Base-by-base conservation (phyloP, 2,797 vertebrate species). In the Coreius guichenoti region DNA sequence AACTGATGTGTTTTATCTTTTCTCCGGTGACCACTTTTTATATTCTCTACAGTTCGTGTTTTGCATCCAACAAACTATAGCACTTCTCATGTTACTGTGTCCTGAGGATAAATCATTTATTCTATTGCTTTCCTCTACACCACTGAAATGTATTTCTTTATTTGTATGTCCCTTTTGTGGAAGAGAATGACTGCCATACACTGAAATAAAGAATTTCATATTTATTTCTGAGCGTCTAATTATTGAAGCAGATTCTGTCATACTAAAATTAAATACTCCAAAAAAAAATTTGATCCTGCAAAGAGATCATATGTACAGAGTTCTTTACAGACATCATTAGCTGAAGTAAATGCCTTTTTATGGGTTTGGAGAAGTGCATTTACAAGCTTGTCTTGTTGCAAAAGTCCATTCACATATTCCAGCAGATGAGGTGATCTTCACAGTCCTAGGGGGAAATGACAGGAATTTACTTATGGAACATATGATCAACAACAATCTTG, bases 271-370 rank as follows among this genome's bases (percentile, higher is more conserved):
- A 58, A 43, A 77, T 77, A 58, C 54, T n/a, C 75, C 13, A 39
- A 77, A 54, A 70, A 36, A 5, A 39, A 1, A n/a, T n/a, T 12
- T 54, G 9, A 54, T 76, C 13, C 21, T 5, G 36, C 36, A 4
- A 31, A 45, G n/a, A 45, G 36, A 43, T 43, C 56, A 45, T 39
- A 79, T 63, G n/a, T 63, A 63, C n/a, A 79, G 72, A 73, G 26
- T 49, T 63, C 29, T n/a, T 11, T 49, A 17, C 16, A 9, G 3
- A 49, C 81, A 82, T 26, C n/a, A 65, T 49, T 65, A 83, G 29
- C 58, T 45, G 8, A 47, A 29, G n/a, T 33, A 63, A 74, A 63
- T 9, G 8, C 39, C 39, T 43, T 43, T 39, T 43, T 43, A 43
- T 43, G 8, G 39, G 39, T 43, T 43, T 43, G 39, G 39, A 43